phyloP scores from a whole-genome alignment of 2,797 vertebrate genomes.

The Cyclopterus lumpus region DNA sequence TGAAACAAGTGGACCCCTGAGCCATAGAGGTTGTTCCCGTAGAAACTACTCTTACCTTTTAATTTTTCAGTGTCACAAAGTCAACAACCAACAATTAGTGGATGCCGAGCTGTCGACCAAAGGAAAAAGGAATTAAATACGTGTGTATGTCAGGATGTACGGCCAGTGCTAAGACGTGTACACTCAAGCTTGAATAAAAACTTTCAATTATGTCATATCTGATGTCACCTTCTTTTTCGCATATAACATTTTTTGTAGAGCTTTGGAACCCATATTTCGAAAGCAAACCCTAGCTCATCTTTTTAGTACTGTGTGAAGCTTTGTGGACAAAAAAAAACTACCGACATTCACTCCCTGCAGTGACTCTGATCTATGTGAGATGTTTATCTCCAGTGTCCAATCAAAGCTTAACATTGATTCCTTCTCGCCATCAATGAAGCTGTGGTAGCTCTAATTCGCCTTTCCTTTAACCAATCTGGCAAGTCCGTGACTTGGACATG shows the following conservation, averaged over 20 bases:
- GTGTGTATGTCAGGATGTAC: not conserved
- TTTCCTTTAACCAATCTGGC: slow-evolving; percentile 52
- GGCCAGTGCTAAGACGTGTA: not conserved
- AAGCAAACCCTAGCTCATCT: not conserved
- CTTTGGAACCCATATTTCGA: slow-evolving; percentile 1
- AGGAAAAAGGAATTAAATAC: slow-evolving; percentile 27
- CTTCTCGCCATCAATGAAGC: slow-evolving; percentile 59
- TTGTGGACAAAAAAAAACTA: slow-evolving; percentile 28
- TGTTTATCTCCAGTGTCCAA: slow-evolving; percentile 71
- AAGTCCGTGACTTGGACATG: slow-evolving; percentile 34
- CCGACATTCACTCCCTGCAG: slow-evolving; percentile 21
- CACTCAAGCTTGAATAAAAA: not conserved
- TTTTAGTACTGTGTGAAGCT: slow-evolving; percentile 10
- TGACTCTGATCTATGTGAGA: slow-evolving; percentile 61
- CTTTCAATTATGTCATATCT: not conserved
- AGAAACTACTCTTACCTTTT: slow-evolving; percentile 38
- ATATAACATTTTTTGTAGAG: not conserved
- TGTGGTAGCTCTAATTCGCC: slow-evolving; percentile 60
- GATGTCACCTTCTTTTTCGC: not conserved
- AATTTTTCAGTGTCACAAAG: slow-evolving; percentile 30
- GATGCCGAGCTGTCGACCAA: not conserved
- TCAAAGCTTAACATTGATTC: slow-evolving; percentile 68
- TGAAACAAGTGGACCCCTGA: slow-evolving; percentile 24
- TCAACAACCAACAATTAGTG: slow-evolving; percentile 12
- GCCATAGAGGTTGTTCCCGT: slow-evolving; percentile 49